Conservation (phyloP, 2,113 vertebrate genomes). For the Paraplagusia blochii region DNA sequence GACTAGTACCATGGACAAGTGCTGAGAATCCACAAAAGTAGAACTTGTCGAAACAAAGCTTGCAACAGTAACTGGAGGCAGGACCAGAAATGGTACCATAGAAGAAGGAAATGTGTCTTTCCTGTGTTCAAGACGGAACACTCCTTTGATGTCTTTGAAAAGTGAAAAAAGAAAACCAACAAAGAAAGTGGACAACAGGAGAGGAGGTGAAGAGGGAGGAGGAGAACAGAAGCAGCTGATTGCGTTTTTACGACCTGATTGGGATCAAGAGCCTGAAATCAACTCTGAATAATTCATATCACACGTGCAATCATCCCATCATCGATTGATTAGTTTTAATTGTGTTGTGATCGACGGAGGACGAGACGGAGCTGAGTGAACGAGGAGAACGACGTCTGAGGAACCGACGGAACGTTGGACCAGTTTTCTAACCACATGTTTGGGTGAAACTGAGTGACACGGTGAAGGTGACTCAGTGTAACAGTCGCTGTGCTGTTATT, state of each 20-base stretch:
- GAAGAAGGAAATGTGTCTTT: no score
- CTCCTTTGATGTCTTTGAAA: no score
- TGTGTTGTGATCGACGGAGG: constrained; percentile 29
- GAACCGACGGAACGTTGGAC: not conserved
- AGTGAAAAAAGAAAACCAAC: no score
- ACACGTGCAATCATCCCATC: not conserved
- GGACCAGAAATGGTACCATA: no score
- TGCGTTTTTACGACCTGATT: constrained; percentile 15
- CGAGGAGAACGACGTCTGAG: not conserved
- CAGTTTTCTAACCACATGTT: constrained; percentile 25
- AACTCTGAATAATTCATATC: constrained; percentile 37
- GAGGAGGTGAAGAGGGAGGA: not conserved
- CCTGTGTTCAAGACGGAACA: no score
- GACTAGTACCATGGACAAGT: no score
- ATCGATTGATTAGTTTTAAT: constrained; percentile 38
- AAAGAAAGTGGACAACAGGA: constrained; percentile 11
- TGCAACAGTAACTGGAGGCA: no score
- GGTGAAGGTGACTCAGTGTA: constrained; percentile 47
- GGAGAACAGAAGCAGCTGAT: constrained; percentile 9
- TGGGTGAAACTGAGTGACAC: constrained; percentile 11
- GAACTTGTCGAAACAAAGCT: no score
- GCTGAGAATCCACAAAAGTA: no score
- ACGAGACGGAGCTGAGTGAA: not conserved
- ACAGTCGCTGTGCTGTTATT: no score
- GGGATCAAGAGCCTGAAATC: constrained; percentile 9